phyloP scores from a whole-genome alignment of 2,888 invertebrate species.

The Hanleya hanleyi region DNA sequence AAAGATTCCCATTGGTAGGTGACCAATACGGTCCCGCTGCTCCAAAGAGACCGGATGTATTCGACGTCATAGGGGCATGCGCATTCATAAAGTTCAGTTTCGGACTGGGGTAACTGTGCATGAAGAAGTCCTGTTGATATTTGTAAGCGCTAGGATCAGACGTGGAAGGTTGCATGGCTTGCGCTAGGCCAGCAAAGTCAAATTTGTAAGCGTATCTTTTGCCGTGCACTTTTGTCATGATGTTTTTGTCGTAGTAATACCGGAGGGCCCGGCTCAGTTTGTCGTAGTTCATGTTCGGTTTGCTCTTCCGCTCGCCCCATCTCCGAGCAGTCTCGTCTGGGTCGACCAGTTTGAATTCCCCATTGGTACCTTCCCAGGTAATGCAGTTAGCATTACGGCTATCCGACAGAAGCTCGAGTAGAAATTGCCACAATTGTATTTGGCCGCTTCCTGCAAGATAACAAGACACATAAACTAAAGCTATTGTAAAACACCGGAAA shows the following conservation, averaged over 20 bases:
- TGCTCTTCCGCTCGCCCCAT: slow-evolving; percentile 96
- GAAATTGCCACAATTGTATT: slow-evolving; percentile 99
- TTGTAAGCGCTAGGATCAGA: slow-evolving; percentile 92
- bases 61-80: slow-evolving; percentile 57
- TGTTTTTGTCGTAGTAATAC: slow-evolving; percentile 99
- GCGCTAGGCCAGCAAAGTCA: slow-evolving; percentile 94
- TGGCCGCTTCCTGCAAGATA: slow-evolving; percentile 80
- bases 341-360: slow-evolving; percentile 96
- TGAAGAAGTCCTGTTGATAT: slow-evolving; percentile 96
- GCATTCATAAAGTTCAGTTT: slow-evolving; percentile 92
- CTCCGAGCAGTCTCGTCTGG: slow-evolving; percentile 95
- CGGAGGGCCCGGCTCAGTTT: slow-evolving; percentile 93
- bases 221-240: slow-evolving; percentile 98
- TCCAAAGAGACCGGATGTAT: slow-evolving; percentile 62
- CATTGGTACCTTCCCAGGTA: slow-evolving; percentile 96
- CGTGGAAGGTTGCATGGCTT: slow-evolving; percentile 80
- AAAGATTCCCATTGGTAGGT: slow-evolving; percentile 58
- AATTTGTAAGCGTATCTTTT: slow-evolving; percentile 98
- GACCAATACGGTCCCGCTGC: slow-evolving; percentile 65
- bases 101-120: slow-evolving; percentile 81
- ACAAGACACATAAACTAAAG: not conserved
- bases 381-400: slow-evolving; percentile 91
- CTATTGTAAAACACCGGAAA: too few relatives aligned
- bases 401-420: slow-evolving; percentile 95
- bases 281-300: slow-evolving; percentile 99